Conservation (phyloP, 2,797 vertebrate species). For the Enteromius fasciolatus region DNA sequence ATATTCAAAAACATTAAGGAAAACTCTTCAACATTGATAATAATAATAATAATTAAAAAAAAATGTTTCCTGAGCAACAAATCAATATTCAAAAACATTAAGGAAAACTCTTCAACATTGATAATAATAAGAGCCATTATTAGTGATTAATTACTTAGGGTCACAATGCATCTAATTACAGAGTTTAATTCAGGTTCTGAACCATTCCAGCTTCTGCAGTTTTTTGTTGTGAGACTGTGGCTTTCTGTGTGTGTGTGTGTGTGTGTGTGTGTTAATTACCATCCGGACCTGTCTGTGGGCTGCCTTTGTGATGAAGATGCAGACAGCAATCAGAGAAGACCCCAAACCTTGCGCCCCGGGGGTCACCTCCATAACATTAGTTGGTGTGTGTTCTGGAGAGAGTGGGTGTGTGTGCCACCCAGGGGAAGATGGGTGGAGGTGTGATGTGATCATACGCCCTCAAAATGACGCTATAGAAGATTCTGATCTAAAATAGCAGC, state of each 20-base stretch:
- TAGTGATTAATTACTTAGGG: too few relatives aligned
- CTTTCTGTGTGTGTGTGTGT: conserved; percentile 21
- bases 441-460: conserved; percentile 17
- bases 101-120: background rate
- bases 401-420: conserved; percentile 35
- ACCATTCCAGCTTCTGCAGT: background rate
- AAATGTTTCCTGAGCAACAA: too few relatives aligned
- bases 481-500: conserved; percentile 7
- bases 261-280: conserved; percentile 66
- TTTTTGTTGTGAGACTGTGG: background rate
- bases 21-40: background rate
- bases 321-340: conserved; percentile 60
- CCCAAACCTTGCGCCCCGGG: background rate
- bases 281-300: conserved; percentile 62
- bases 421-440: conserved; percentile 50
- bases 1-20: too few relatives aligned
- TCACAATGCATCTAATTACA: too few relatives aligned
- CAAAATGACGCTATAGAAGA: conserved; percentile 24
- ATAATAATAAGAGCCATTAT: too few relatives aligned
- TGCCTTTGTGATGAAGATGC: conserved; percentile 72
- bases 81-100: too few relatives aligned
- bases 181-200: too few relatives aligned
- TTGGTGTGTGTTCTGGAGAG: background rate
- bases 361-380: conserved; percentile 54
- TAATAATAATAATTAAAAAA: background rate